Percentiles rank a stretch among this genome's conserved stretches.
These are phyloP conservation scores for Coenonympha arcania DNA, from an alignment of 2,888 invertebrate species.

Conservation along the genomic window DNA sequence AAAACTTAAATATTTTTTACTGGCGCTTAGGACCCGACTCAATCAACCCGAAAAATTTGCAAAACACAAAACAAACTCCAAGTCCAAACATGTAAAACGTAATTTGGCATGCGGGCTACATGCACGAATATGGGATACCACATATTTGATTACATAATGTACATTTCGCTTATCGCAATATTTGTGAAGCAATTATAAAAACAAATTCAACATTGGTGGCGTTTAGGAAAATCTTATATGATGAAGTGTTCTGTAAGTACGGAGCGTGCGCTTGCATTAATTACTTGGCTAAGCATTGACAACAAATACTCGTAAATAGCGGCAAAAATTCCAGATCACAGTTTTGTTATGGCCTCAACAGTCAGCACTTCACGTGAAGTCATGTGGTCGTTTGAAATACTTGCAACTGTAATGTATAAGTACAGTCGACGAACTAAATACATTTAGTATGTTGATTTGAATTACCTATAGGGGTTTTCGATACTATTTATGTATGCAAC, in stretches of 20 bases:
- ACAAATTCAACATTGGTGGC: constrained; percentile 45
- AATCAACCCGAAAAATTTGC: neutral
- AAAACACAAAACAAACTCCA: constrained; percentile 13
- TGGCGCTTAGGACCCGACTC: neutral
- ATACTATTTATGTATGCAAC: too few species aligned
- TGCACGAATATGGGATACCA: constrained; percentile 22
- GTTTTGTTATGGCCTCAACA: constrained; percentile 35
- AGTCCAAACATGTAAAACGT: constrained; percentile 23
- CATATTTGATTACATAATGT: constrained; percentile 34
- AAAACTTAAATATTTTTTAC: too few species aligned
- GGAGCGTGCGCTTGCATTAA: constrained; percentile 64
- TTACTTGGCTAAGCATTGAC: constrained; percentile 46
- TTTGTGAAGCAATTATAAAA: constrained; percentile 56
- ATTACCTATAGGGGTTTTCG: too few species aligned
- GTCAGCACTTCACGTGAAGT: constrained; percentile 28
- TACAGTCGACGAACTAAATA: neutral
- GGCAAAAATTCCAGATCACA: constrained; percentile 45
- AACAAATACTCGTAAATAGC: constrained; percentile 42
- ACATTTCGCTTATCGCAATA: constrained; percentile 36
- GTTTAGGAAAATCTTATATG: constrained; percentile 50
- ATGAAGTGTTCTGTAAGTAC: constrained; percentile 37
- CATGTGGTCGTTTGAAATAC: constrained; percentile 27
- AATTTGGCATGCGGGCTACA: constrained; percentile 23
- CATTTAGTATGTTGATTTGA: too few species aligned
- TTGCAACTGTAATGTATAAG: constrained; percentile 24